Conservation (phyloP, 2,797 vertebrate species). For the Cuniculus paca region DNA sequence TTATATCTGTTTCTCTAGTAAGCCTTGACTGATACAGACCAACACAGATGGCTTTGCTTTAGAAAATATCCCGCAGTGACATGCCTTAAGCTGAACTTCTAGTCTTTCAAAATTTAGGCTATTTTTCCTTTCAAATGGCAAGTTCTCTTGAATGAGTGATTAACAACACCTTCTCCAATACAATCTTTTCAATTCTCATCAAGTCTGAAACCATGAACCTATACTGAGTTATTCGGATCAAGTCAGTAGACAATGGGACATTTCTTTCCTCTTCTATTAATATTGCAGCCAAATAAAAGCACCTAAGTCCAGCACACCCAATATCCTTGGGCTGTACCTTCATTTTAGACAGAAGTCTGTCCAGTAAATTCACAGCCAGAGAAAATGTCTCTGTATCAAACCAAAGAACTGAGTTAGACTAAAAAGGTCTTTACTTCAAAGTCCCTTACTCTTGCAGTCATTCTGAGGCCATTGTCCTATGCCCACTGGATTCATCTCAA, state of each 20-base stretch:
- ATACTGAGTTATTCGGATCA: background rate
- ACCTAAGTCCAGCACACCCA: background rate
- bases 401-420: background rate
- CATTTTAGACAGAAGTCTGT: background rate
- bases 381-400: background rate
- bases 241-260: background rate
- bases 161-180: background rate
- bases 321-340: background rate
- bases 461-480: background rate
- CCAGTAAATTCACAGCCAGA: background rate
- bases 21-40: background rate
- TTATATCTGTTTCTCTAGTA: too few species aligned
- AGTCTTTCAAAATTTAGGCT: background rate
- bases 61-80: background rate
- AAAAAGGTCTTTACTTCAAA: background rate
- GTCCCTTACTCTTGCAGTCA: background rate
- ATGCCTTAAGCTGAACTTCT: too few species aligned
- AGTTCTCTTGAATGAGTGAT: background rate
- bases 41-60: background rate
- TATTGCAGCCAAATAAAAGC: background rate
- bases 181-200: background rate
- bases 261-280: background rate
- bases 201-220: background rate
- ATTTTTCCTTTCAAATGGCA: background rate
- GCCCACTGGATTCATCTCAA: background rate